These are phyloP conservation scores for Chelonoidis abingdonii DNA, from an alignment of 2,113 vertebrate genomes.

Conservation along the genomic window DNA sequence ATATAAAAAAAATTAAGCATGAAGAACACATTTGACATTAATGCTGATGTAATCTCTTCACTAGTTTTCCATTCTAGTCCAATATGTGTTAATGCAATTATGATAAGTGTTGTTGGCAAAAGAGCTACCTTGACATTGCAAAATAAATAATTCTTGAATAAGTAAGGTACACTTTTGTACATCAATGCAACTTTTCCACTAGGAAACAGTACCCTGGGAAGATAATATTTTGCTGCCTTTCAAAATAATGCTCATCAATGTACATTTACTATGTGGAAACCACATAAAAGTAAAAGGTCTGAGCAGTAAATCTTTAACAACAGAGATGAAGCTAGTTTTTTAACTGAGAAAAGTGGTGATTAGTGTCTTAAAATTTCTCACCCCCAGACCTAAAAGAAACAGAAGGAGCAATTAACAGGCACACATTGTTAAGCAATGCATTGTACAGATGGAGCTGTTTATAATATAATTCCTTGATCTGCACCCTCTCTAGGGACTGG, in stretches of 20 bases:
- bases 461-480: background rate
- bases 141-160: background rate
- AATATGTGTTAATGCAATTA: background rate
- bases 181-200: background rate
- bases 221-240: background rate
- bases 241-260: background rate
- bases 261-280: background rate
- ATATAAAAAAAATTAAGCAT: background rate
- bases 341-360: background rate
- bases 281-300: background rate
- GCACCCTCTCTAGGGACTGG: background rate
- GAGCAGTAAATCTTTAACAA: constrained; percentile 8
- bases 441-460: background rate
- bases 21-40: background rate
- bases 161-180: background rate
- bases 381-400: background rate
- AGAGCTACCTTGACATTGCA: background rate
- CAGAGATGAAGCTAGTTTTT: constrained; percentile 18
- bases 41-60: background rate
- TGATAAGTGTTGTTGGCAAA: background rate
- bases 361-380: background rate
- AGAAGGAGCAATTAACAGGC: background rate
- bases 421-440: background rate
- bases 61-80: background rate
- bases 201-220: background rate